Evolutionary conservation across 1,140 invertebrate species (phyloP), one percentile per base, ranked within the genome.

Genomic region (Drosophila fuyamai): DNA sequence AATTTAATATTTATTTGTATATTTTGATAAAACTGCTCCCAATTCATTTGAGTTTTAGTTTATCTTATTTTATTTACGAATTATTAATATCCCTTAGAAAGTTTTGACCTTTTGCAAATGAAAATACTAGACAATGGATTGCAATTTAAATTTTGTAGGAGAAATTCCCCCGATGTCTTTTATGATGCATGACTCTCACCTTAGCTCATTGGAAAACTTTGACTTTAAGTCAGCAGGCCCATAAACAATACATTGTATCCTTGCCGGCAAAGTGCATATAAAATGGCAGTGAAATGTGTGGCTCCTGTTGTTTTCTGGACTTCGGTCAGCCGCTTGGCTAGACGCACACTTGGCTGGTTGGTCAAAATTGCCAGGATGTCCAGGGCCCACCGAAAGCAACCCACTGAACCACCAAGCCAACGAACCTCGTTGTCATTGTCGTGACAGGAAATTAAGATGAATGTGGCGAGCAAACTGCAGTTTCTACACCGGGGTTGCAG

Each of bases 371-470:
- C 46, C 66, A 43, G 32, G 55, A 58, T 32, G 29, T 32, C 6
- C 23, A 23, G 23, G 23, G 23, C 23, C 29, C 29, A 32, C 29
- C 29, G 14, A 29, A 44, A 54, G 58, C 70, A 46, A 57, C 55
- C 67, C 60, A 43, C 44, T 18, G 40, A 40, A 59, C 66, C 51
- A 56, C 71, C 54, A 46, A 59, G 58, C 40, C 73, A 72, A 73
- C 50, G 61, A 89, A 74, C 80, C 72, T 89, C 79, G 84, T 86
- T 86, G 83, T 88, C 83, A 86, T 86, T 86, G 83, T 86, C 83
- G 77, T 89, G 84, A 89, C 84, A 89, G 84, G 84, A 89, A 89
- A 89, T 89, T 89, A 89, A 89, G 84, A 89, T 89, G 84, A 89
- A 89, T 89, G 84, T 89, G 84, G 83, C 84, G 80, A 89, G 78